Evolutionary conservation across 2,888 invertebrate genomes (phyloP).

Genomic region (Campopleginae sp.): DNA sequence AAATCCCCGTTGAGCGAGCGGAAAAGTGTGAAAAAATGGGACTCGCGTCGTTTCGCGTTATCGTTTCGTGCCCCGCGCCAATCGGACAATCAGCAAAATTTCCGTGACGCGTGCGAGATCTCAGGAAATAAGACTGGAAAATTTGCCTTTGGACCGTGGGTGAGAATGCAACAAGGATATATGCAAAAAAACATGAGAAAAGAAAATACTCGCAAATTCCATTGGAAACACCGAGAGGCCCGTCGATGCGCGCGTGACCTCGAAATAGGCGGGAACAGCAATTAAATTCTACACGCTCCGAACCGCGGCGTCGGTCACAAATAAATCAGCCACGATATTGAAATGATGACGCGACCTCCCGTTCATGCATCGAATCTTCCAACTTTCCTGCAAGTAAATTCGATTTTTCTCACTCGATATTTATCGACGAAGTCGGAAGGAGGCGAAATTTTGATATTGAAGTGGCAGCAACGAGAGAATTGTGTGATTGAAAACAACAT

Average conservation of each 20-base stretch:
- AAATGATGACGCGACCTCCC: background rate
- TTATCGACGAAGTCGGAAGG: background rate
- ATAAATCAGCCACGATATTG: constrained; percentile 27
- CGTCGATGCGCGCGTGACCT: constrained; percentile 50
- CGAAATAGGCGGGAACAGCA: constrained; percentile 62
- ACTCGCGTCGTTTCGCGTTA: background rate
- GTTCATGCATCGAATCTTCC: constrained; percentile 6
- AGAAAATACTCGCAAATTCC: constrained; percentile 29
- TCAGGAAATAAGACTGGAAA: constrained; percentile 1
- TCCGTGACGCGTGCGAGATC: background rate
- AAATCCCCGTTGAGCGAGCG: background rate
- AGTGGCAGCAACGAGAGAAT: too few relatives aligned
- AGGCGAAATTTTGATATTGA: background rate
- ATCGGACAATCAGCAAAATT: background rate
- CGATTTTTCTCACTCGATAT: background rate
- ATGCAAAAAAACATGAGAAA: constrained; percentile 6
- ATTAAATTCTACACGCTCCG: constrained; percentile 57
- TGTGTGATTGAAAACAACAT: too few relatives aligned
- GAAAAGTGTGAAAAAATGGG: background rate
- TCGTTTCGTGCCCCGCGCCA: background rate
- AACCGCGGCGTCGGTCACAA: constrained; percentile 23
- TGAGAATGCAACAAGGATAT: background rate
- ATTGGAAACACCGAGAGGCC: constrained; percentile 30
- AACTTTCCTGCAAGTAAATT: background rate
- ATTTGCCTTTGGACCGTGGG: background rate